These are phyloP conservation scores for Metellina segmentata DNA, from an alignment of 2,888 invertebrate genomes.

Conservation along the genomic window DNA sequence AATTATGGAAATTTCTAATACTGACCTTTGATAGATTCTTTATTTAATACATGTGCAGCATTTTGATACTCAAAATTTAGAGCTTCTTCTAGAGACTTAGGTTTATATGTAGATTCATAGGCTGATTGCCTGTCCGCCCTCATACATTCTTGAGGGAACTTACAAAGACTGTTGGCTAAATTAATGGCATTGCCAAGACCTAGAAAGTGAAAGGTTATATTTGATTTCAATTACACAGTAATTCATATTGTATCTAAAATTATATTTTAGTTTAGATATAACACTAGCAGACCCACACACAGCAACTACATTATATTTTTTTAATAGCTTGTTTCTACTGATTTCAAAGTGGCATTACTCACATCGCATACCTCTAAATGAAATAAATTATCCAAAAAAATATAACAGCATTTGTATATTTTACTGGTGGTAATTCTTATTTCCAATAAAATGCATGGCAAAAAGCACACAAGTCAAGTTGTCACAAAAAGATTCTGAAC, in stretches of 20 bases:
- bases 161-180: slow-evolving; percentile 86
- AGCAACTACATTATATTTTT: too few relatives aligned
- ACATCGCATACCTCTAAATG: too few relatives aligned
- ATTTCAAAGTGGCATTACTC: neutral
- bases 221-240: neutral
- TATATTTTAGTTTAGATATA: neutral
- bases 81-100: slow-evolving; percentile 86
- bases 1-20: neutral
- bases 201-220: slow-evolving; percentile 9
- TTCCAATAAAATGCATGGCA: too few relatives aligned
- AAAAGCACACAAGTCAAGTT: too few relatives aligned
- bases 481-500: too few relatives aligned
- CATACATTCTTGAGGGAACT: slow-evolving; percentile 89
- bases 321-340: too few relatives aligned
- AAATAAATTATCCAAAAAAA: too few relatives aligned
- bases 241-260: neutral
- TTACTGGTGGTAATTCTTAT: too few relatives aligned
- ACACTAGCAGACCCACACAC: neutral
- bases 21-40: slow-evolving; percentile 80
- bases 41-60: slow-evolving; percentile 82
- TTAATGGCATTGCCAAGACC: slow-evolving; percentile 87
- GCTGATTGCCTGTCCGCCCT: slow-evolving; percentile 85
- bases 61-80: slow-evolving; percentile 86
- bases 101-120: slow-evolving; percentile 86
- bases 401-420: too few relatives aligned